phyloP scores from a whole-genome alignment of 2,797 vertebrate genomes.

The Xerus rutilus region DNA sequence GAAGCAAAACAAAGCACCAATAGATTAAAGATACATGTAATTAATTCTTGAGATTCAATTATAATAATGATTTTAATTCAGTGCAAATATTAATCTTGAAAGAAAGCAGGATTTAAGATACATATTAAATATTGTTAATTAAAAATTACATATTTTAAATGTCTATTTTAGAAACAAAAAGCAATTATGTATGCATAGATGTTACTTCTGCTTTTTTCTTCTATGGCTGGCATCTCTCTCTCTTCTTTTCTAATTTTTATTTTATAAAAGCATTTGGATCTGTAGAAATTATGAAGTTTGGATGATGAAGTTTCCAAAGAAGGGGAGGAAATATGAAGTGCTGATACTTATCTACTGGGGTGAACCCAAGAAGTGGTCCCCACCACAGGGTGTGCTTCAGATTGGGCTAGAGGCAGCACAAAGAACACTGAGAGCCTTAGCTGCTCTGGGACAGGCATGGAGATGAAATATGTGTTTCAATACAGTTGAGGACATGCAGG shows the following conservation, averaged over 20 bases:
- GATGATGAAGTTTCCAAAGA: not conserved
- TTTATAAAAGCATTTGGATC: not conserved
- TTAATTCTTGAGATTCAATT: conserved; percentile 45
- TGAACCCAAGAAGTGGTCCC: not conserved
- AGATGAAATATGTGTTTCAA: not conserved
- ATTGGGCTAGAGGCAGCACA: not conserved
- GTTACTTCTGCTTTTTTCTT: not conserved
- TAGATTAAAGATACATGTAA: not conserved
- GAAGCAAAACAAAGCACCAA: not conserved
- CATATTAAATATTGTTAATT: conserved; percentile 6
- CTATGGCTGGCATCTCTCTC: not conserved
- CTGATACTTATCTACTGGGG: not conserved
- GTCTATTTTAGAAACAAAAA: conserved; percentile 13
- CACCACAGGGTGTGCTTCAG: not conserved
- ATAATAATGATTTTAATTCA: conserved; percentile 42
- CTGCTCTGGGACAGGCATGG: not conserved
- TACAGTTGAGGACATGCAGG: not conserved
- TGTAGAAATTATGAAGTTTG: conserved; percentile 11
- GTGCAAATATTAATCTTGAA: conserved; percentile 20
- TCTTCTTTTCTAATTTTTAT: not conserved
- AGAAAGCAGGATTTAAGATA: conserved; percentile 37
- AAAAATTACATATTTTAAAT: conserved; percentile 49
- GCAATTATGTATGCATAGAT: not conserved
- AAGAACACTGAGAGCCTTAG: not conserved
- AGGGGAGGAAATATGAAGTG: not conserved